Evolutionary conservation across 2,888 invertebrate species (phyloP).

Genomic region (Agrotis clavis): DNA sequence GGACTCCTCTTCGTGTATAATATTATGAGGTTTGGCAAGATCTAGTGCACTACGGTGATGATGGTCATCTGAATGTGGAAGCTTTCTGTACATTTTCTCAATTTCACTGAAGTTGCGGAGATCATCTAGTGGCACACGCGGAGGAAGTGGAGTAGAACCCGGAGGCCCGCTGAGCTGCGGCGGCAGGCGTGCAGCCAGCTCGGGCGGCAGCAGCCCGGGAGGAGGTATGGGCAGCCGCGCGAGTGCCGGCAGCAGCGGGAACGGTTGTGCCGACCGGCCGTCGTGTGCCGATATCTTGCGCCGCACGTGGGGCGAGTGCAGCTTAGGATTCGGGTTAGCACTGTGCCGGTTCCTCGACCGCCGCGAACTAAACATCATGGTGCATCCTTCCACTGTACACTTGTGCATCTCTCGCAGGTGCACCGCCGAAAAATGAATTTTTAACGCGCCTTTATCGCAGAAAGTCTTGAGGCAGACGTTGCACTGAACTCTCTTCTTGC

Average conservation of each 20-base stretch:
- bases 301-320: slow-evolving; percentile 98
- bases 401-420: slow-evolving; percentile 99
- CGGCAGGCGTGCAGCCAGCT: slow-evolving; percentile 86
- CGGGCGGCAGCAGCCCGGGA: slow-evolving; percentile 92
- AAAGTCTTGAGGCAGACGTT: slow-evolving; percentile 99
- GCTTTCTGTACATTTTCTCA: slow-evolving; percentile 89
- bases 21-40: slow-evolving; percentile 78
- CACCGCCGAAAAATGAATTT: slow-evolving; percentile 99
- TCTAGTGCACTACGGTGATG: slow-evolving; percentile 80
- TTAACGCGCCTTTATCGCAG: slow-evolving; percentile 99
- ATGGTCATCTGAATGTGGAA: slow-evolving; percentile 82
- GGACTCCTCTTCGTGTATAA: slow-evolving; percentile 80
- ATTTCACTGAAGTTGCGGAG: slow-evolving; percentile 90
- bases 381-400: slow-evolving; percentile 99
- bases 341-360: slow-evolving; percentile 98
- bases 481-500: slow-evolving; percentile 99
- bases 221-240: slow-evolving; percentile 94
- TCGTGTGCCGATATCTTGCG: slow-evolving; percentile 98
- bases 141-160: slow-evolving; percentile 89
- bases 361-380: slow-evolving; percentile 99
- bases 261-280: slow-evolving; percentile 96
- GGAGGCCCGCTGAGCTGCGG: slow-evolving; percentile 77
- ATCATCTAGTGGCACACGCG: slow-evolving; percentile 86
- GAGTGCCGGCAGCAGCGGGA: slow-evolving; percentile 93
- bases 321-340: slow-evolving; percentile 99